Evolutionary conservation across 2,888 invertebrate genomes (phyloP).

Genomic region (Lasioglossum calceatum): DNA sequence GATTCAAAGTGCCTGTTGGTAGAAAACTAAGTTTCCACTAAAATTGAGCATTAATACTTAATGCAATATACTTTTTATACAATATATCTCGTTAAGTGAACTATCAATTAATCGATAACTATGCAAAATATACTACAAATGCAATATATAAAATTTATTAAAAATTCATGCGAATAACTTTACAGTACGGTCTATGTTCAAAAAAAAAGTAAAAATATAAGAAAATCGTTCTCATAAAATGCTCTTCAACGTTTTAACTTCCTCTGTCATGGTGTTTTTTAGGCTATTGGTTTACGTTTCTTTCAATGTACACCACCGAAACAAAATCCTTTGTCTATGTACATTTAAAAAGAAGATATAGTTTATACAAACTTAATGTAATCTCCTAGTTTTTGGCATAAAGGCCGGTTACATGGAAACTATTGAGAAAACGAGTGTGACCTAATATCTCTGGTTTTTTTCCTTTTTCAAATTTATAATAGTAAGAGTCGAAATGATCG

Average conservation of each 20-base stretch:
- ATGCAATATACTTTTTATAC: conserved; percentile 2
- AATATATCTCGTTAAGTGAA: background rate
- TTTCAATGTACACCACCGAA: background rate
- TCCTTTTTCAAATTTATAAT: background rate
- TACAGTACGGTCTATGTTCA: conserved; percentile 29
- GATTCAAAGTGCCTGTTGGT: background rate
- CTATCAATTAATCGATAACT: conserved; percentile 1
- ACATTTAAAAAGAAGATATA: background rate
- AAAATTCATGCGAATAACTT: conserved; percentile 39
- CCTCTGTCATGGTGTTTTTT: conserved; percentile 12
- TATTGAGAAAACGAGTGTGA: conserved; percentile 11
- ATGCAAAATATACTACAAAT: conserved; percentile 24
- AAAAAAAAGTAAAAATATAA: background rate
- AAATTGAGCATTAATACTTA: conserved; percentile 30
- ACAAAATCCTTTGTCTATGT: background rate
- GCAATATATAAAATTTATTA: conserved; percentile 37
- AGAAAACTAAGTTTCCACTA: background rate
- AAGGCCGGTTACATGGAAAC: conserved; percentile 60
- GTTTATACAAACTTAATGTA: background rate
- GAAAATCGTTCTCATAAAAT: background rate
- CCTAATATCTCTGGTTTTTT: background rate
- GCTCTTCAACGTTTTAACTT: background rate
- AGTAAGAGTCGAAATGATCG: background rate
- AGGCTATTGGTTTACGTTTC: background rate
- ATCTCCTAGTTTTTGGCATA: conserved; percentile 28